These are phyloP conservation scores for Graphium colonna DNA, from an alignment of 2,888 invertebrate genomes.

Conservation along the genomic window DNA sequence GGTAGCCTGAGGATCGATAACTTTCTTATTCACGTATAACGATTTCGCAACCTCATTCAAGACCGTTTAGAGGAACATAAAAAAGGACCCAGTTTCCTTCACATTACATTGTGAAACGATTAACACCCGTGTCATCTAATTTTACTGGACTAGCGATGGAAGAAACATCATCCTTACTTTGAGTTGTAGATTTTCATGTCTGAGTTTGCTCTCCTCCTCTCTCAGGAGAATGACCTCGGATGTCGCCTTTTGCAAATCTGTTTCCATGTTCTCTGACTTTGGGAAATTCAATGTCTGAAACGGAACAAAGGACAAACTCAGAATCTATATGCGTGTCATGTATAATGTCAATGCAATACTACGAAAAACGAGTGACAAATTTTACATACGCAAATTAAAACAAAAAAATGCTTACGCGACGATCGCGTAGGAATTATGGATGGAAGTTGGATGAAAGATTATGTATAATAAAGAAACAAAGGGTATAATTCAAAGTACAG, in stretches of 20 bases:
- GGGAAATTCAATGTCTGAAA: conserved; percentile 60
- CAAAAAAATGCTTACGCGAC: conserved; percentile 41
- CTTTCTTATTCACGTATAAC: no score
- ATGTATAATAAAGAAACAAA: no score
- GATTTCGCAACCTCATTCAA: no score
- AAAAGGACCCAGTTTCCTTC: no score
- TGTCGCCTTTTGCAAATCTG: conserved; percentile 82
- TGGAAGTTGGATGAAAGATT: no score
- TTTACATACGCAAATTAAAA: conserved; percentile 43
- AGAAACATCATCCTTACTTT: conserved; percentile 81
- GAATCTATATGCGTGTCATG: background rate
- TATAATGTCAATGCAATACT: conserved; percentile 22
- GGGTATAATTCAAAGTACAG: no score
- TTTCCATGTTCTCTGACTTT: conserved; percentile 65
- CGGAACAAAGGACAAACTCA: conserved; percentile 23
- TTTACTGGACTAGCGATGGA: conserved; percentile 3
- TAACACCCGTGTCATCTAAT: no score
- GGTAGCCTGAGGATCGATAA: no score
- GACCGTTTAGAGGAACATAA: no score
- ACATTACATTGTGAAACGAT: no score
- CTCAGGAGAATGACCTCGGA: conserved; percentile 88
- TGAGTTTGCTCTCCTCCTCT: conserved; percentile 88
- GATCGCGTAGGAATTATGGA: background rate
- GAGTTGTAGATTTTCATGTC: conserved; percentile 91
- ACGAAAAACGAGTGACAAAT: conserved; percentile 22